A percentile compares a stretch with the other conserved stretches of the same genome.
Evolutionary conservation across 2,888 invertebrate genomes (phyloP).

Genomic region (Ceramica pisi): DNA sequence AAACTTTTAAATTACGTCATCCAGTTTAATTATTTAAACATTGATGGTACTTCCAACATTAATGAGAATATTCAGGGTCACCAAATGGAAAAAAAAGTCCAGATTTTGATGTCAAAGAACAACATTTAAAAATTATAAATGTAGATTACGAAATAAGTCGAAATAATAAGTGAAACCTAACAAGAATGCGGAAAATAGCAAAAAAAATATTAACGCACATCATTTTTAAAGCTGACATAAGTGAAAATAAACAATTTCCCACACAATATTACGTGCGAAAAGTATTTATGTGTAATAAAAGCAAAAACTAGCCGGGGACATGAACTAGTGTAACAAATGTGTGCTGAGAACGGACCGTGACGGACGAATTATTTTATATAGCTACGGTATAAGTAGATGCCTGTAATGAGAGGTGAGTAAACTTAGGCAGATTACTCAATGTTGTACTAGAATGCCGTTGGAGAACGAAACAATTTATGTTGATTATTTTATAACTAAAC

Average conservation of each 20-base stretch:
- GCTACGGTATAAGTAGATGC: constrained; percentile 46
- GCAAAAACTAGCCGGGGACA: constrained; percentile 21
- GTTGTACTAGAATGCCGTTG: constrained; percentile 54
- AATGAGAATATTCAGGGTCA: constrained; percentile 4
- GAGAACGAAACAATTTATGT: constrained; percentile 31
- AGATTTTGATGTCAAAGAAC: neutral
- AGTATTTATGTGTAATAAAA: neutral
- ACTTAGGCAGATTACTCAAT: constrained; percentile 57
- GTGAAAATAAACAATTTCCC: constrained; percentile 13
- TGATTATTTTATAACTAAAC: neutral
- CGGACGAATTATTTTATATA: constrained; percentile 58
- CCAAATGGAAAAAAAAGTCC: neutral
- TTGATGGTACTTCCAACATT: neutral
- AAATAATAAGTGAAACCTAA: neutral
- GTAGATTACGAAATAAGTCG: neutral
- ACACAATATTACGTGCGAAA: constrained; percentile 1
- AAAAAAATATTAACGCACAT: neutral
- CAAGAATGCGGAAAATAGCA: neutral
- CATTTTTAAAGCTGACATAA: neutral
- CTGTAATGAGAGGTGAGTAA: constrained; percentile 60
- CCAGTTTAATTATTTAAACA: constrained; percentile 18
- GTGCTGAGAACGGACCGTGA: constrained; percentile 63
- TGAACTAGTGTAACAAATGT: constrained; percentile 58
- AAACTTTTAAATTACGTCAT: constrained; percentile 44
- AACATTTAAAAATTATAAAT: no score